Conservation (phyloP, 2,888 invertebrate genomes). For the Plemyria rubiginata region DNA sequence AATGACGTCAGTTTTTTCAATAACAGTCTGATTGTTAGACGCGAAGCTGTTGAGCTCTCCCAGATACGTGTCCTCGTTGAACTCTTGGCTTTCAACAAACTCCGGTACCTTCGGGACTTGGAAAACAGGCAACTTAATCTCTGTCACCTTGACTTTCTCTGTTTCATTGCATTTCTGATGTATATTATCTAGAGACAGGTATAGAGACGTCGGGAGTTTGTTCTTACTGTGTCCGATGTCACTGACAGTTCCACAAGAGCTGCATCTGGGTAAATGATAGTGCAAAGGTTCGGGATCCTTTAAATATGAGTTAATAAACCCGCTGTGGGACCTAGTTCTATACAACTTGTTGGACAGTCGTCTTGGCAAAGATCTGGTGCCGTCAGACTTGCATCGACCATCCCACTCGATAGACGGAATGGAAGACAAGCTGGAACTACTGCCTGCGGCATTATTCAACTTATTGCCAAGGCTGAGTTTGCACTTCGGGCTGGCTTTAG, state of each 20-base stretch:
- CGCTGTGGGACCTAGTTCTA: slow-evolving; percentile 73
- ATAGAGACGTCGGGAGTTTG: slow-evolving; percentile 45
- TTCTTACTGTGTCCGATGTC: slow-evolving; percentile 51
- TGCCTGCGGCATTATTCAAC: slow-evolving; percentile 51
- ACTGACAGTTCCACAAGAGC: slow-evolving; percentile 60
- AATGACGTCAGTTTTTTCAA: slow-evolving; percentile 22
- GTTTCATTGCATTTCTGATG: slow-evolving; percentile 56
- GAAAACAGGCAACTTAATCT: slow-evolving; percentile 56
- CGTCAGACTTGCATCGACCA: slow-evolving; percentile 59
- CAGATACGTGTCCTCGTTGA: slow-evolving; percentile 75
- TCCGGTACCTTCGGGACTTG: slow-evolving; percentile 57
- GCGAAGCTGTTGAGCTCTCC: slow-evolving; percentile 67
- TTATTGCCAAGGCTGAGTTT: slow-evolving; percentile 63
- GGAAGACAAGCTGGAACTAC: slow-evolving; percentile 68
- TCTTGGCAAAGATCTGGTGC: slow-evolving; percentile 65
- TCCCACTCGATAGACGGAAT: slow-evolving; percentile 76
- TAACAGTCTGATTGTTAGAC: slow-evolving; percentile 63
- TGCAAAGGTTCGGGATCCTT: slow-evolving; percentile 72
- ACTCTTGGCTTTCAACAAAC: slow-evolving; percentile 77
- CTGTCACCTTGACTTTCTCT: slow-evolving; percentile 58
- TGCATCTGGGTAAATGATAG: slow-evolving; percentile 73
- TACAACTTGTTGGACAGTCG: slow-evolving; percentile 51
- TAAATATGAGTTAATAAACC: slow-evolving; percentile 70
- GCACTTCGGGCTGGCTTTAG: slow-evolving; percentile 60
- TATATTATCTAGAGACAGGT: slow-evolving; percentile 66